phyloP scores from a whole-genome alignment of 1,140 invertebrate genomes.

The Bacillus rossius region DNA sequence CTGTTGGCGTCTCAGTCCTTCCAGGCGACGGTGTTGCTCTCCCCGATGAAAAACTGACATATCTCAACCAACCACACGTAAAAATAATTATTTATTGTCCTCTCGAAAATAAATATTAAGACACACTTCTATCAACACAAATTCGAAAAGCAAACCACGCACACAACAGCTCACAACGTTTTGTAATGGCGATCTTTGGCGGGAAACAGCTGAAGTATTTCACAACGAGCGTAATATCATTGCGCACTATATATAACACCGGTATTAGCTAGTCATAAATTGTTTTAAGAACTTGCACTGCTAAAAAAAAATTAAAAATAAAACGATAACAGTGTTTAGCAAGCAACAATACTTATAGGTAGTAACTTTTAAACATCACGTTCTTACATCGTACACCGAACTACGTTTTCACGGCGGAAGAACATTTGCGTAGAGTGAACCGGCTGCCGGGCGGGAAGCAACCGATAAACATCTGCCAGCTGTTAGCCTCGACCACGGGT shows the following conservation, averaged over 20 bases:
- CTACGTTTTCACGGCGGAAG: not conserved
- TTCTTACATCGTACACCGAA: not conserved
- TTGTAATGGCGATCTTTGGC: slow-evolving; percentile 56
- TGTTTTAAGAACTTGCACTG: no score
- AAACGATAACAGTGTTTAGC: no score
- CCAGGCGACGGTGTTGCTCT: slow-evolving; percentile 12
- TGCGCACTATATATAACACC: not conserved
- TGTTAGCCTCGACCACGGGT: not conserved
- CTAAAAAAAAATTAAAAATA: no score
- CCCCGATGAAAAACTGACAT: slow-evolving; percentile 13
- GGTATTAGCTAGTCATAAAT: no score
- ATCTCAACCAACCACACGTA: slow-evolving; percentile 10
- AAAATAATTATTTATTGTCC: slow-evolving; percentile 5
- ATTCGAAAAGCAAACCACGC: slow-evolving; percentile 1
- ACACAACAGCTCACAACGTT: slow-evolving; percentile 42
- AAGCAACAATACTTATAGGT: no score
- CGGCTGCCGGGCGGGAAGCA: slow-evolving; percentile 11
- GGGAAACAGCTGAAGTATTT: slow-evolving; percentile 56
- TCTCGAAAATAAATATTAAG: slow-evolving; percentile 6
- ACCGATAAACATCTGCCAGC: slow-evolving; percentile 15
- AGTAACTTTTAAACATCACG: no score
- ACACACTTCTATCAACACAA: slow-evolving; percentile 8
- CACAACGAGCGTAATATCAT: slow-evolving; percentile 7
- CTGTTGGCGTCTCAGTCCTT: slow-evolving; percentile 10
- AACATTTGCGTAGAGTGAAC: not conserved